Percentiles rank a stretch among this genome's conserved stretches.
Conservation (phyloP, 1,140 invertebrate species). For the Matsumurasca onukii region DNA sequence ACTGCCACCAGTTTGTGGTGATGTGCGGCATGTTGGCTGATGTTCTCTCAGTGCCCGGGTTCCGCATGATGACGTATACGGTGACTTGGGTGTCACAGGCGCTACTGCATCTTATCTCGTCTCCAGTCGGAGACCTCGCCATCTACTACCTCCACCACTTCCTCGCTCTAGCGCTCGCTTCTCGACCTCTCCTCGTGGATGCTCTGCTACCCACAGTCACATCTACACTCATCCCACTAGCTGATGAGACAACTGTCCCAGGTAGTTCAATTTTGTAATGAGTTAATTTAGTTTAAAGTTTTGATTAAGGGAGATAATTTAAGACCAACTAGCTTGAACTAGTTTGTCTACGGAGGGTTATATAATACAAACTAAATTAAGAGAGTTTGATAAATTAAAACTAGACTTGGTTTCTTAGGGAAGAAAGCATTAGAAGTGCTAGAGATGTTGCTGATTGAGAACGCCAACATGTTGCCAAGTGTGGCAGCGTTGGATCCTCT, state of each 20-base stretch:
- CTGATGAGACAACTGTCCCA: neutral
- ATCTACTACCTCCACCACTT: conserved; percentile 26
- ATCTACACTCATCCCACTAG: conserved; percentile 9
- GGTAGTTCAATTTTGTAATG: neutral
- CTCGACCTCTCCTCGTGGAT: conserved; percentile 4
- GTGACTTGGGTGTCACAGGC: neutral
- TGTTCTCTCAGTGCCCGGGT: neutral
- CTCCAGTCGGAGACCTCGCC: neutral
- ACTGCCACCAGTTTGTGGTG: conserved; percentile 29
- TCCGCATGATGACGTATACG: neutral
- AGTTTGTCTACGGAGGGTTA: neutral
- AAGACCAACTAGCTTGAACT: neutral
- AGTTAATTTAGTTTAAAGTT: neutral
- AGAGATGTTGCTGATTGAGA: neutral
- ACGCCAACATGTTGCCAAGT: neutral
- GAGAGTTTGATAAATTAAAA: neutral
- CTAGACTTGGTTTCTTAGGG: conserved; percentile 10
- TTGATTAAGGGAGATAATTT: neutral
- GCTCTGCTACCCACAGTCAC: conserved; percentile 20
- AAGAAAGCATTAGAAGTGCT: neutral
- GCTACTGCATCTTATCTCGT: conserved; percentile 16
- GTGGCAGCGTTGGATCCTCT: conserved; percentile 21
- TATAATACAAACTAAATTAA: too few relatives aligned
- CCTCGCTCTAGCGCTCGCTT: neutral
- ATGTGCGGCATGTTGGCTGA: conserved; percentile 14